Base-by-base conservation (phyloP, 2,797 vertebrate genomes). In the Trachops cirrhosus region DNA sequence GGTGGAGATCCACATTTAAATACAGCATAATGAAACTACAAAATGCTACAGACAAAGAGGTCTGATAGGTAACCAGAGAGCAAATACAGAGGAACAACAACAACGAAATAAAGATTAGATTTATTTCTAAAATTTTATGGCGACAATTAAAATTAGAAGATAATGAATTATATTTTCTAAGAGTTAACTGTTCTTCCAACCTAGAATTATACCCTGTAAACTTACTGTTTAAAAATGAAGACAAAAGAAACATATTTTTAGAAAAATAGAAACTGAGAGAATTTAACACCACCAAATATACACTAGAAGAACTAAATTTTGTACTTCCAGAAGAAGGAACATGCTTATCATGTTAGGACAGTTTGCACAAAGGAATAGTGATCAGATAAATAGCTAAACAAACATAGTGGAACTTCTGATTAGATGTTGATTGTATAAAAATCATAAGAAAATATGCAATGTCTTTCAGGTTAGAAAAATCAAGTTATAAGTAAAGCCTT, bases 201-300 rank as follows among this genome's bases (percentile, higher is more conserved):
- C 24, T 79, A 59, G 32, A 85, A 74, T 52, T 80, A 39, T 48
- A 70, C 24, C 44, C 26, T 80, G 10, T 46, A 88, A 85, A 39
- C 9, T 52, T 74, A 46, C 11, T 9, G 32, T 91, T 86, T 32
- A 84, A 48, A 87, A 68, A 59, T 26, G 9, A 79, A n/a, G 57
- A 16, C 29, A 85, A 96, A 96, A 37, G 29, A 67, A 70, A 89
- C 8, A 19, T 85, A 52, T 75, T 89, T 89, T 89, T 32, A 89
- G 67, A 50, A 91, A 79, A 80, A 79, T 21, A 39, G 34, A 89
- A 75, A 34, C 39, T n/a, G 3, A 70, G 59, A 82, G 16, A 89
- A 83, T 86, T 80, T 22, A 89, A 3, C 9, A 86, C 21, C 6
- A 46, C 67, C 19, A 59, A 5, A 80, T 44, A 18, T 6, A 46